Percentiles rank a stretch among this genome's conserved stretches.
These are phyloP conservation scores for Tortricodes alternella DNA, from an alignment of 2,888 invertebrate species.

Conservation along the genomic window DNA sequence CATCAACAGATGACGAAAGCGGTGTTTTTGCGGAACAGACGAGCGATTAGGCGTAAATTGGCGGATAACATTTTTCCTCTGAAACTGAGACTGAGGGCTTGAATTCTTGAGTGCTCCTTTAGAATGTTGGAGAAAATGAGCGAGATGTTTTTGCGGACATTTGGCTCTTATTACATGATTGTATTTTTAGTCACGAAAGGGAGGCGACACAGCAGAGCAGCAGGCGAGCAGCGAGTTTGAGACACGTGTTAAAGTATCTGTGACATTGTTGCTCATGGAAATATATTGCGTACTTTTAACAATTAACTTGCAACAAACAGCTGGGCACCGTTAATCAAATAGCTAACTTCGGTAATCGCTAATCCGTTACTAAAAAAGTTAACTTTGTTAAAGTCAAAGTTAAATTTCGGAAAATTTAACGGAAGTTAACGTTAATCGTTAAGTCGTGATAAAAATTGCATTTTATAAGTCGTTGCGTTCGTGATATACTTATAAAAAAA, in stretches of 20 bases:
- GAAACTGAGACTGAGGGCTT: constrained; percentile 39
- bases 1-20: constrained; percentile 47
- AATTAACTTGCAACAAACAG: no score
- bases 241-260: constrained; percentile 14
- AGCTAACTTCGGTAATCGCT: no score
- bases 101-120: constrained; percentile 22
- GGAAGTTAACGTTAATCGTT: no score
- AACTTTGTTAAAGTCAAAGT: no score
- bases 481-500: no score
- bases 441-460: no score
- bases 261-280: constrained; percentile 9
- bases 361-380: no score
- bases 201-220: no score
- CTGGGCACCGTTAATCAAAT: no score
- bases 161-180: constrained; percentile 12
- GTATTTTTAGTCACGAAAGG: constrained; percentile 10
- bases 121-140: constrained; percentile 10
- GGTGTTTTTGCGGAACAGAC: constrained; percentile 45
- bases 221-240: constrained; percentile 5
- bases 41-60: constrained; percentile 49
- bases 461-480: no score
- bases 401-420: no score
- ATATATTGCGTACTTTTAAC: no score
- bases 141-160: constrained; percentile 10
- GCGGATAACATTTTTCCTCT: constrained; percentile 44